phyloP scores from a whole-genome alignment of 2,113 vertebrate genomes.

The Ictalurus furcatus region DNA sequence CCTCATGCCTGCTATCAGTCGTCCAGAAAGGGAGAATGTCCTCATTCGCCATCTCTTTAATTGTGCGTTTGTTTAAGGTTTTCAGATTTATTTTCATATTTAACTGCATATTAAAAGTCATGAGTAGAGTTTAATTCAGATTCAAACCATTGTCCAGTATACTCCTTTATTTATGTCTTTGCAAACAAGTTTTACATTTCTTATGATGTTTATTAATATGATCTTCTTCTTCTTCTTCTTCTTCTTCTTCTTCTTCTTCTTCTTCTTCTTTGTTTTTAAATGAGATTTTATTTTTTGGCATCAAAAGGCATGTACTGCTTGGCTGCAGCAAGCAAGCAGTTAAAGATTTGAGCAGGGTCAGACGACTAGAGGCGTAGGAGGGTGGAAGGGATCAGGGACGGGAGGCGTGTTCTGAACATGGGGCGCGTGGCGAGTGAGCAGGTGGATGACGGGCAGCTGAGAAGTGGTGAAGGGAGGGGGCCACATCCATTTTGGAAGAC shows the following conservation, averaged over 20 bases:
- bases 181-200: not conserved
- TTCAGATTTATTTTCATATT: not conserved
- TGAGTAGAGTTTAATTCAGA: no score
- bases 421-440: constrained; percentile 76
- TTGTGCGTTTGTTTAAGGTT: not conserved
- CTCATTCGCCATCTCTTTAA: not conserved
- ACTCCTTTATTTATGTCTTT: not conserved
- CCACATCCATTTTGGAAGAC: constrained; percentile 74
- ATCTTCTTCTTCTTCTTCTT: not conserved
- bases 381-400: constrained; percentile 60
- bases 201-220: not conserved
- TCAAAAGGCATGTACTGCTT: constrained; percentile 53
- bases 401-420: constrained; percentile 67
- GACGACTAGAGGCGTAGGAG: constrained; percentile 52
- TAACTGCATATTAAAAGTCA: not conserved
- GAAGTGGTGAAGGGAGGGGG: constrained; percentile 64
- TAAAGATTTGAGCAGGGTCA: constrained; percentile 73
- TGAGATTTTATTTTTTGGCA: constrained; percentile 41
- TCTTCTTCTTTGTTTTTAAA: not conserved
- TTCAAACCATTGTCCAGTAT: not conserved
- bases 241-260: not conserved
- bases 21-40: constrained; percentile 21
- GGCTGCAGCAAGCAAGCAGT: constrained; percentile 62
- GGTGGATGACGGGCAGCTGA: constrained; percentile 80
- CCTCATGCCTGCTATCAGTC: not conserved